Percentiles rank a stretch among this genome's conserved stretches.
Conservation (phyloP, 2,888 invertebrate genomes). For the Meteorus cinctellus region DNA sequence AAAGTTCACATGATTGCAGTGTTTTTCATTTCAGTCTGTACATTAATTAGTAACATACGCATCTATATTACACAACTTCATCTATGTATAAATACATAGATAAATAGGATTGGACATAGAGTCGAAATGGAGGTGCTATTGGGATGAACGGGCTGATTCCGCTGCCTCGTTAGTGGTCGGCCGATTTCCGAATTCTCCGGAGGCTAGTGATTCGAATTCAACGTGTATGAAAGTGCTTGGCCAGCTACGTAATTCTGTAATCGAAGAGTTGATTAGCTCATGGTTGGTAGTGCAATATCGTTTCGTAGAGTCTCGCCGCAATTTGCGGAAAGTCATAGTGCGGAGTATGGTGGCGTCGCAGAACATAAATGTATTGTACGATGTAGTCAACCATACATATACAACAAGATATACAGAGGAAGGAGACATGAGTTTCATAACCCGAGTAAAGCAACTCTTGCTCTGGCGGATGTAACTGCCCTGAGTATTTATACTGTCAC, state of each 20-base stretch:
- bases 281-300: conserved; percentile 52
- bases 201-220: conserved; percentile 39
- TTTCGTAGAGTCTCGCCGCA: conserved; percentile 55
- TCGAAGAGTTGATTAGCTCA: conserved; percentile 59
- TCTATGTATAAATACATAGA: no score
- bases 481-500: conserved; percentile 48
- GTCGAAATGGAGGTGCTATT: background rate
- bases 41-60: background rate
- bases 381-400: background rate
- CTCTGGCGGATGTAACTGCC: conserved; percentile 25
- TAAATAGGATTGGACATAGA: background rate
- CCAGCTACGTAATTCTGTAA: conserved; percentile 49
- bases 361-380: background rate
- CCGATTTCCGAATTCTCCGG: conserved; percentile 49
- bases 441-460: conserved; percentile 32
- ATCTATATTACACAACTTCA: no score
- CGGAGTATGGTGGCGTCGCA: background rate
- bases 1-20: conserved; percentile 31
- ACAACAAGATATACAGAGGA: background rate
- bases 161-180: conserved; percentile 41
- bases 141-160: conserved; percentile 41
- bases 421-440: conserved; percentile 40
- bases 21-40: background rate
- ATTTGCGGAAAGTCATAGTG: conserved; percentile 51
- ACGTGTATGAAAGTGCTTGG: conserved; percentile 40